phyloP scores from a whole-genome alignment of 1,140 invertebrate genomes.

The Scaptomyza montana region DNA sequence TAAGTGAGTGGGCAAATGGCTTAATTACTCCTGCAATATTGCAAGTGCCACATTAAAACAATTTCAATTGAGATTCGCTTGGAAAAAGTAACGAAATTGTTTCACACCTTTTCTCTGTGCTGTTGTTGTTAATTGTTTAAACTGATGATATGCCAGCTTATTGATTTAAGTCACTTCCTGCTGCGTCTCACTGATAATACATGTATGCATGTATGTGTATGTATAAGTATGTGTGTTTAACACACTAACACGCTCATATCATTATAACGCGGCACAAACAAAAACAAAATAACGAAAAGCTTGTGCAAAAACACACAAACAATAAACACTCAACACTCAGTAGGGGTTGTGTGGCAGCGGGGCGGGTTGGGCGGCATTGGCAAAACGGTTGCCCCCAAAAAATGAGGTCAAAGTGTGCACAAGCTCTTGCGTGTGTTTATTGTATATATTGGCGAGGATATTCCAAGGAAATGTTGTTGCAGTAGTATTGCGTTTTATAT shows the following conservation, averaged over 20 bases:
- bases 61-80: constrained; percentile 19
- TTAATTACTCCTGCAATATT: constrained; percentile 70
- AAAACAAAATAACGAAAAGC: constrained; percentile 35
- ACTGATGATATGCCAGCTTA: constrained; percentile 62
- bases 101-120: neutral
- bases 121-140: constrained; percentile 58
- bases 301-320: constrained; percentile 22
- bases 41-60: constrained; percentile 26
- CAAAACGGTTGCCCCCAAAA: constrained; percentile 46
- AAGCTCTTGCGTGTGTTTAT: constrained; percentile 36
- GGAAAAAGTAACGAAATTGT: no score
- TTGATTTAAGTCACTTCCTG: constrained; percentile 74
- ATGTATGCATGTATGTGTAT: neutral
- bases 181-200: constrained; percentile 33
- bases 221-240: constrained; percentile 22
- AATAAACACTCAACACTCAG: constrained; percentile 38
- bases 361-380: constrained; percentile 3
- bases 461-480: constrained; percentile 66
- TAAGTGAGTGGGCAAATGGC: constrained; percentile 67
- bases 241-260: constrained; percentile 63
- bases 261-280: constrained; percentile 47
- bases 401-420: constrained; percentile 77
- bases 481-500: constrained; percentile 71
- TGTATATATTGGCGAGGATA: constrained; percentile 17
- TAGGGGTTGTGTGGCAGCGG: neutral